These are phyloP conservation scores for Acronicta alni DNA, from an alignment of 2,888 invertebrate species.

Conservation along the genomic window DNA sequence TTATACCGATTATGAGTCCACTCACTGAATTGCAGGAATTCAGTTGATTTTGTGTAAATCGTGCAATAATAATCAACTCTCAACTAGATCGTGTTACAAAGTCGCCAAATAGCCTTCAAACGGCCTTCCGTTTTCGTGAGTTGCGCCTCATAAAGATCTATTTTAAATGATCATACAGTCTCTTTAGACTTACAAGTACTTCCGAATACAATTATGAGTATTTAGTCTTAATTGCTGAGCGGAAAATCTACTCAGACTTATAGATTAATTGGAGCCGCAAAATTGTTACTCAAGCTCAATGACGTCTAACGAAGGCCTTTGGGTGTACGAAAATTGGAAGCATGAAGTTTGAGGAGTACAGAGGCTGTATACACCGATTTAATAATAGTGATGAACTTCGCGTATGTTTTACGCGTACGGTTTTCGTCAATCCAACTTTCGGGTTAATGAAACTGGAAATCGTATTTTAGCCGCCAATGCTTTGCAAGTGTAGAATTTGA, in stretches of 20 bases:
- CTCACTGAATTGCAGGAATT: too few species aligned
- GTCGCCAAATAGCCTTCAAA: neutral
- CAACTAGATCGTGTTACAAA: too few species aligned
- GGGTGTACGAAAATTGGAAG: neutral
- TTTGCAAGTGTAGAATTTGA: too few species aligned
- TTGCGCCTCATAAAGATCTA: slow-evolving; percentile 1
- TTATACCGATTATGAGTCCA: too few species aligned
- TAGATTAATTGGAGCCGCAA: slow-evolving; percentile 2
- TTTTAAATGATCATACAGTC: neutral
- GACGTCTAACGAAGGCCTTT: slow-evolving; percentile 6
- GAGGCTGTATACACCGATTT: neutral
- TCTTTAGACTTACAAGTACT: slow-evolving; percentile 5
- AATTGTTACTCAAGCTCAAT: slow-evolving; percentile 4
- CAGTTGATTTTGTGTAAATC: too few species aligned
- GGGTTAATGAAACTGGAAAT: too few species aligned
- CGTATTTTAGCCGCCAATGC: too few species aligned
- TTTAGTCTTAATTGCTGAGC: slow-evolving; percentile 11
- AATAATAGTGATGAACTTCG: too few species aligned
- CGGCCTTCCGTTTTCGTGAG: neutral
- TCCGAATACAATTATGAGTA: slow-evolving; percentile 8
- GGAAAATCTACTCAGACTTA: slow-evolving; percentile 12
- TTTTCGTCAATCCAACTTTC: too few species aligned
- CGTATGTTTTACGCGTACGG: too few species aligned
- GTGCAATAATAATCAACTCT: too few species aligned
- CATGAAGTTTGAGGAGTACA: neutral